Percentiles rank a stretch among this genome's conserved stretches.
These are phyloP conservation scores for Myotis davidii DNA, from an alignment of 2,113 vertebrate species.

Conservation along the genomic window DNA sequence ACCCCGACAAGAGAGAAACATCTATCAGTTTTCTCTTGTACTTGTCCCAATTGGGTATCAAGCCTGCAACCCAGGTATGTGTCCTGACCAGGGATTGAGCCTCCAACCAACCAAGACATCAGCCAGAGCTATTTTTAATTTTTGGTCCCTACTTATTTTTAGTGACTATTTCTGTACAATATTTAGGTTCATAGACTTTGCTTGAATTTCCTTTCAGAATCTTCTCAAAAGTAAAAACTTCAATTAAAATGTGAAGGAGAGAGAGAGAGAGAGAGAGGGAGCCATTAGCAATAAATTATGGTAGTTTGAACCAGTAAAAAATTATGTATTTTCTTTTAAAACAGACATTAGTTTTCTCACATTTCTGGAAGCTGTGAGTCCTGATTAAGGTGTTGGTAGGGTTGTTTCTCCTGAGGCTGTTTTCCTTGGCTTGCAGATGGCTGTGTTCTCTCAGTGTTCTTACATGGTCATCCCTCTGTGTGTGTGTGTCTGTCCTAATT, in stretches of 20 bases:
- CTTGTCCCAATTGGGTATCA: too few species aligned
- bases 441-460: background rate
- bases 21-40: too few species aligned
- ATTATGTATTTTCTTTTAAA: slow-evolving; percentile 17
- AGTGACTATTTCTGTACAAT: background rate
- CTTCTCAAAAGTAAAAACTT: background rate
- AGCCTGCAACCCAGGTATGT: too few species aligned
- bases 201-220: slow-evolving; percentile 40
- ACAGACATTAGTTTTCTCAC: background rate
- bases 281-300: background rate
- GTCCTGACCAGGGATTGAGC: too few species aligned
- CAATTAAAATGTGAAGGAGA: background rate
- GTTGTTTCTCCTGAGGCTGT: background rate
- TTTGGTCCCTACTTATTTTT: slow-evolving; percentile 12
- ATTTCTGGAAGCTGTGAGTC: background rate
- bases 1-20: too few species aligned
- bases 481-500: background rate
- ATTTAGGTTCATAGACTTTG: slow-evolving; percentile 10
- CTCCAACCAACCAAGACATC: too few species aligned
- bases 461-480: background rate
- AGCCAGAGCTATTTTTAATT: background rate
- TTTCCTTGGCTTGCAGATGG: background rate
- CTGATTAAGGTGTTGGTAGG: too few species aligned
- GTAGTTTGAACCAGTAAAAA: background rate
- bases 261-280: background rate